These are phyloP conservation scores for Cheilinus undulatus DNA, from an alignment of 2,113 vertebrate species.

Conservation along the genomic window DNA sequence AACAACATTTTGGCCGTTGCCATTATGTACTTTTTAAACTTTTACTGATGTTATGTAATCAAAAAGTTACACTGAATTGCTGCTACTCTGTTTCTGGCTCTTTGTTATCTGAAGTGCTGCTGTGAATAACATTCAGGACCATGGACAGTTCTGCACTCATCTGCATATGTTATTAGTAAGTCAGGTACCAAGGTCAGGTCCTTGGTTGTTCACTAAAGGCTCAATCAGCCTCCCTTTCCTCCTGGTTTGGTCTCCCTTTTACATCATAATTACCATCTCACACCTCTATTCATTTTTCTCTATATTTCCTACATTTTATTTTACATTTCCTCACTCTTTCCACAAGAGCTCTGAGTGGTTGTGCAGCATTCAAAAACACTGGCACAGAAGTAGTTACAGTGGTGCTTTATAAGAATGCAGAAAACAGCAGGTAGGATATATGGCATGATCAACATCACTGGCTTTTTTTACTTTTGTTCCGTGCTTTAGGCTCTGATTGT, in stretches of 20 bases:
- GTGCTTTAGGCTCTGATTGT: no score
- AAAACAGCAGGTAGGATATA: neutral
- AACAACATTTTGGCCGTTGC: no score
- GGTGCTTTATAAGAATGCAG: constrained; percentile 56
- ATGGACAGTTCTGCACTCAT: constrained; percentile 10
- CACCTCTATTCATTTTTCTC: constrained; percentile 54
- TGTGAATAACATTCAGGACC: neutral
- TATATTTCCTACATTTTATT: constrained; percentile 29
- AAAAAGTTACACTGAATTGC: no score
- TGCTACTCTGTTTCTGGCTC: neutral
- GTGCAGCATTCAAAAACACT: constrained; percentile 49
- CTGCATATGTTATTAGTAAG: constrained; percentile 29
- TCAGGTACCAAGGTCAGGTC: constrained; percentile 59
- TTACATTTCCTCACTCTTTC: constrained; percentile 29
- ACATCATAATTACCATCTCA: constrained; percentile 66
- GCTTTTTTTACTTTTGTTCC: constrained; percentile 26
- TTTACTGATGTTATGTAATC: neutral
- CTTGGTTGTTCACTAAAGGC: constrained; percentile 43
- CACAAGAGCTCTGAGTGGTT: constrained; percentile 33
- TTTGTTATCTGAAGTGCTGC: neutral
- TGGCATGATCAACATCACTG: constrained; percentile 48
- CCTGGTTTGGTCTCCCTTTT: constrained; percentile 33
- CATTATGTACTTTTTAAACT: no score
- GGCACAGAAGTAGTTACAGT: constrained; percentile 43
- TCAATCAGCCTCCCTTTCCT: constrained; percentile 43